These are phyloP conservation scores for Mustela lutreola DNA, from an alignment of 2,113 vertebrate genomes.

Conservation along the genomic window DNA sequence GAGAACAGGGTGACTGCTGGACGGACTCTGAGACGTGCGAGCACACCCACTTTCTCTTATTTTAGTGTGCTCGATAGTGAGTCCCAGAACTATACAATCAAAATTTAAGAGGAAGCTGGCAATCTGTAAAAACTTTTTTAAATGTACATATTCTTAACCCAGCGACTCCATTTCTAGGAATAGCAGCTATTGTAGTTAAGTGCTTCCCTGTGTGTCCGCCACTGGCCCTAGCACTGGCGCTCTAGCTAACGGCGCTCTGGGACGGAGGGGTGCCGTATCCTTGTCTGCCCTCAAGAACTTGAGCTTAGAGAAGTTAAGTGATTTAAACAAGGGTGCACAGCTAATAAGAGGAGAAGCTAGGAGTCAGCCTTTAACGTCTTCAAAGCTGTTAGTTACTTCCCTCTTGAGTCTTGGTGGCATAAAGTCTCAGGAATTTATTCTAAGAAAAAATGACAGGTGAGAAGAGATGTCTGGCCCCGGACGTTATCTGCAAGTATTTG, in stretches of 20 bases:
- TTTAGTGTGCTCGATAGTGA: not conserved
- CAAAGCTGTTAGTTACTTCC: not conserved
- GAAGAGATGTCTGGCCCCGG: slow-evolving; percentile 16
- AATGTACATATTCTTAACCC: not conserved
- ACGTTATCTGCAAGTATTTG: slow-evolving; percentile 68
- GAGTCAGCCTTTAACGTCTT: slow-evolving; percentile 12
- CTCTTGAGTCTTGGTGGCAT: not conserved
- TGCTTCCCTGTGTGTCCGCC: not conserved
- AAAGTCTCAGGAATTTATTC: slow-evolving; percentile 4
- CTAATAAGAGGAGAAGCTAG: slow-evolving; percentile 11
- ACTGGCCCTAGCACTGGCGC: not conserved
- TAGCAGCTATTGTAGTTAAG: not conserved
- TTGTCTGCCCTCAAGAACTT: not conserved
- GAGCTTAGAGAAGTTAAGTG: slow-evolving; percentile 7
- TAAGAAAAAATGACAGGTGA: slow-evolving; percentile 14
- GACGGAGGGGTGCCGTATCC: not conserved
- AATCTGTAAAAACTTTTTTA: not conserved
- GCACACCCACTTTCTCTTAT: not conserved
- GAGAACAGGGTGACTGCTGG: not conserved
- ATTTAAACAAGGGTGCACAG: slow-evolving; percentile 16
- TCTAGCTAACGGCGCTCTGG: not conserved
- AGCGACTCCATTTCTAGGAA: not conserved
- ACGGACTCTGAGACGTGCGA: not conserved
- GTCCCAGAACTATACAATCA: not conserved
- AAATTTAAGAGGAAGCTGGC: not conserved